Percentiles rank a stretch among this genome's conserved stretches.
Conservation (phyloP, 1,140 invertebrate genomes). For the Lerema accius region DNA sequence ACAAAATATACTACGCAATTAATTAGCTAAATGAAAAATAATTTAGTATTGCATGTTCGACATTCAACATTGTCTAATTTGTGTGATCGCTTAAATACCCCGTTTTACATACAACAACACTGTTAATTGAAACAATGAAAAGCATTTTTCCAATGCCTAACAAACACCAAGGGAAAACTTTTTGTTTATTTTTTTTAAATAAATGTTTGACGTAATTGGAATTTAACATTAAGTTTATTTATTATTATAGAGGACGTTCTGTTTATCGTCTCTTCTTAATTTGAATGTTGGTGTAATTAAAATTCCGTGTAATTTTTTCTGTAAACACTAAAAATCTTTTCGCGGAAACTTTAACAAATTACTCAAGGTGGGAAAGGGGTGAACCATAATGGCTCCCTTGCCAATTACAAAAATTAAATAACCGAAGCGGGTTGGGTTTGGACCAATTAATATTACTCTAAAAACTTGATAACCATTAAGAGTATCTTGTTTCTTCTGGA, state of each 20-base stretch:
- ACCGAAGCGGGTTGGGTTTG: conserved; percentile 45
- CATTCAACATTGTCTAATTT: no score
- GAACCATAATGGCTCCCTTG: conserved; percentile 47
- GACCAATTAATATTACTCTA: conserved; percentile 60
- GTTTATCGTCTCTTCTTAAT: conserved; percentile 45
- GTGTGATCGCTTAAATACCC: no score
- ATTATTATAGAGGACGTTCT: conserved; percentile 32
- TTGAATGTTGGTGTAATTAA: conserved; percentile 20
- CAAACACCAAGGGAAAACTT: not conserved
- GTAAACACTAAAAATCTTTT: conserved; percentile 52
- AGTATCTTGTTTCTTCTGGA: not conserved
- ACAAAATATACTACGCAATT: no score
- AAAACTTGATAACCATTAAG: conserved; percentile 31
- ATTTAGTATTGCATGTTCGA: no score
- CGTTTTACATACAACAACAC: not conserved
- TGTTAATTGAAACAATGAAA: not conserved
- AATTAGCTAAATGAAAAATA: no score
- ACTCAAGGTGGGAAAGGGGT: conserved; percentile 34
- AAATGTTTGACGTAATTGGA: not conserved
- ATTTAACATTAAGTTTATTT: not conserved
- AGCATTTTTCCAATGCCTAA: not conserved
- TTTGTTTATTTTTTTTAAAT: not conserved
- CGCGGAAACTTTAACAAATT: conserved; percentile 44
- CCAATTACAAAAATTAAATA: conserved; percentile 70
- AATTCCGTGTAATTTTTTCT: conserved; percentile 13